Base-by-base conservation (phyloP, 2,113 vertebrate species). In the Mirounga angustirostris region DNA sequence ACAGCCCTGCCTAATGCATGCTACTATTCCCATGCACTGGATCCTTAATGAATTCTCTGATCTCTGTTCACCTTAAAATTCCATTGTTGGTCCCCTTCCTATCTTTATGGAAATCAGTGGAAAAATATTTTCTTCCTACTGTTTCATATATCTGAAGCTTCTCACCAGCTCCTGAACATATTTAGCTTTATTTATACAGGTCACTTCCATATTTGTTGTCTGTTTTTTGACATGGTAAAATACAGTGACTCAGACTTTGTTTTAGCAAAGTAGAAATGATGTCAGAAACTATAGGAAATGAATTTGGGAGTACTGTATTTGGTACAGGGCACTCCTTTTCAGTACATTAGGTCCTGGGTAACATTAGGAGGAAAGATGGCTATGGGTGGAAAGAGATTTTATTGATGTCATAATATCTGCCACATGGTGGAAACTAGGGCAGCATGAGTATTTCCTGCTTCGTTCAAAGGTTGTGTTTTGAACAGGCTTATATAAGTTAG, bases 401-500 rank as follows among this genome's bases (percentile, higher is more conserved):
- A 80, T 84, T 65, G 88, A 63, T 76, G 85, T 83, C 18, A 15
- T 63, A 52, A 36, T 82, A 79, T 80, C 76, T 87, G 92, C 43
- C 76, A 30, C 56, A 6, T 52, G 76, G 71, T 69, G 33, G 81
- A 93, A 97, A 91, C 56, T 56, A 80, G 89, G 74, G 36, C 40
- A 56, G 33, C 24, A 10, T 67, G 69, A 40, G 12, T 79, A 5
- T 94, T 74, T 87, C 56, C 50, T 94, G 80, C 85, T 95, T 67
- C 56, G 40, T 80, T 91, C 61, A 97, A 82, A 97, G 94, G 63
- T 91, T 76, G 24, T 81, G 50, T 67, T 93, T 88, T 69, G 74
- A 95, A 80, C 30, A 54, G 80, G 36, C 79, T 97, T 87, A 73
- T 46, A 8, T 86, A 96, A 95, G 58, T 80, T 54, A 86, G 43